Evolutionary conservation across 2,888 invertebrate genomes (phyloP), one percentile per base, ranked within the genome.

Genomic region (Imbricaverruca yamaguchii): DNA sequence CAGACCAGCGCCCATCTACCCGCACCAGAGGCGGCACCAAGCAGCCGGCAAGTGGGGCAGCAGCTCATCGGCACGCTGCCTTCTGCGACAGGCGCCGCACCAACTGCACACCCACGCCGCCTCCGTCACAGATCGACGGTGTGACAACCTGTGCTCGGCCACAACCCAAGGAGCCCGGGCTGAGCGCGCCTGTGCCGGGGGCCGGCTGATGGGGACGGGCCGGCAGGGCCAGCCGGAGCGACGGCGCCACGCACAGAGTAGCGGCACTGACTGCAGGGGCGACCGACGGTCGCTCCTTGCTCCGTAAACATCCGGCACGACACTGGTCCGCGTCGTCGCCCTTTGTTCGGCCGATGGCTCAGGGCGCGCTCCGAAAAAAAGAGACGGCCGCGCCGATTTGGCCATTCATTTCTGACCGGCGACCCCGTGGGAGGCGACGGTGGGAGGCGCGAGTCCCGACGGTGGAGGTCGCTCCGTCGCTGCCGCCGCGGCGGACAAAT

Each of bases 281-380:
- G 61, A 11, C 65, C 23, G 65, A 23, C 23, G 23, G 65, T 10
- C 65, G 65, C 65, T 23, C 39, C 39, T 39, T 69, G 69, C 39
- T 69, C 69, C 69, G 69, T 69, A 69, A 69, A 69, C 69, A 69
- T 69, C 69, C 69, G 69, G 69, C 15, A n/a, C 3, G 39, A 13
- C 13, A 39, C 39, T 13, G 23, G 15, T 15, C 25, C 39, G 69
- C 67, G 67, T 23, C 23, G 21, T 39, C 39, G 39, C 39, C 39
- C 39, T 39, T 39, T 39, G 39, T 39, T 39, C 39, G 39, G 74
- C 18, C 74, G 21, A 23, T 11, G 15, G 53, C 10, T 21, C 74
- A 23, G 9, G 7, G 23, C 23, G 65, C 23, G 10, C 65, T 39
- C 18, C 3, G 65, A 65, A n/a, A 21, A 55, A 23, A 74, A 55